phyloP scores from a whole-genome alignment of 1,140 invertebrate species.

The Drosophila fuyamai region DNA sequence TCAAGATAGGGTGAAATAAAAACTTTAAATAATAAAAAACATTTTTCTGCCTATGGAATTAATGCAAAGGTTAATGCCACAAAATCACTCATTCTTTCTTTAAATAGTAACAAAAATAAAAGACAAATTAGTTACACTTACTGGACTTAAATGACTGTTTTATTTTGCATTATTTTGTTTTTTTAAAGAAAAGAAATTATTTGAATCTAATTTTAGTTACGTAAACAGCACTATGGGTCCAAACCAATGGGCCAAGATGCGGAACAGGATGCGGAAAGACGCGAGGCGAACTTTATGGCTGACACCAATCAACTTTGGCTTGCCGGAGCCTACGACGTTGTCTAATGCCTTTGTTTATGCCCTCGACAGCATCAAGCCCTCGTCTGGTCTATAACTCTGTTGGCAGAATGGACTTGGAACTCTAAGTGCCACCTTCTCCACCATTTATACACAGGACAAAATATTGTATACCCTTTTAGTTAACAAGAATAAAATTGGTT shows the following conservation, averaged over 20 bases:
- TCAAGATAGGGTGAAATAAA: no score
- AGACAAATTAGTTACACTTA: no score
- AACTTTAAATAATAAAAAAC: no score
- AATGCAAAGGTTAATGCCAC: no score
- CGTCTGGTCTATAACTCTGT: conserved; percentile 37
- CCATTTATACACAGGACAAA: conserved; percentile 13
- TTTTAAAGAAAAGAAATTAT: no score
- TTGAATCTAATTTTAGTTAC: not conserved
- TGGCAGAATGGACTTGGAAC: conserved; percentile 20
- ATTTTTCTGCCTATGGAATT: no score
- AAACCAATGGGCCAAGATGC: conserved; percentile 1
- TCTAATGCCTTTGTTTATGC: conserved; percentile 81
- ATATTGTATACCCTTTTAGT: not conserved
- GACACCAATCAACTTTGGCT: conserved; percentile 82
- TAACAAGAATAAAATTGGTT: not conserved
- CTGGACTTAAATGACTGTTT: no score
- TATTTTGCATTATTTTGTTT: no score
- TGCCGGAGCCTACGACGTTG: conserved; percentile 55
- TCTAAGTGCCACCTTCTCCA: conserved; percentile 6
- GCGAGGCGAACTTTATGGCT: conserved; percentile 74
- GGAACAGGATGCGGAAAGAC: conserved; percentile 50
- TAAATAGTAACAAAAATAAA: no score
- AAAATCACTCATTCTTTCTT: no score
- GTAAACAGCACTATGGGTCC: conserved; percentile 10
- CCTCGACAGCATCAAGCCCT: conserved; percentile 14